Conservation (phyloP, 2,797 vertebrate genomes). For the Ibycter americanus region DNA sequence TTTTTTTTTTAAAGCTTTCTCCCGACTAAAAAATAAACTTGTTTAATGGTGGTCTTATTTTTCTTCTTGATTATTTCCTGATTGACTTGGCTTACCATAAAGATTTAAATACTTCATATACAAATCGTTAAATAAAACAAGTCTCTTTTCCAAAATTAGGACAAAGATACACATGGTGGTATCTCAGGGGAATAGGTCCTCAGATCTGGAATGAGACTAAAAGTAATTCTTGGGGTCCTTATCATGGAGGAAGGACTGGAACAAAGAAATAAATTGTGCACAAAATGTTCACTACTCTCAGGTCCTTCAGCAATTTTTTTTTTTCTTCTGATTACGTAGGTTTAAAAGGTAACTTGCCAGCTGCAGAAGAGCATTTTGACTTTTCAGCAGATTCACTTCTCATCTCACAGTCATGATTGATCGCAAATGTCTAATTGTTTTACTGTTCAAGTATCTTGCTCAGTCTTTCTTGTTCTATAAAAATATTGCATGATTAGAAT, state of each 20-base stretch:
- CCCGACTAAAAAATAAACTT: neutral
- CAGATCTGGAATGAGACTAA: neutral
- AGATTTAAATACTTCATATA: neutral
- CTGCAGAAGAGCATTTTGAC: neutral
- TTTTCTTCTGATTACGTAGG: neutral
- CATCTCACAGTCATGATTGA: neutral
- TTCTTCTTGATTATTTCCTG: neutral
- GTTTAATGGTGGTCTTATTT: neutral
- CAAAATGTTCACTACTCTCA: neutral
- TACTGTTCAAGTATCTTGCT: neutral
- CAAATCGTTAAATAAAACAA: neutral
- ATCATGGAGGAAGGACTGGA: neutral
- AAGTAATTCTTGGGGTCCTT: neutral
- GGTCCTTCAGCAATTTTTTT: neutral
- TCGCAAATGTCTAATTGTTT: neutral
- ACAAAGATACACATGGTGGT: neutral
- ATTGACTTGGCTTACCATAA: neutral
- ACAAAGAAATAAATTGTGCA: neutral
- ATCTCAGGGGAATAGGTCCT: neutral
- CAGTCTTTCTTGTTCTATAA: neutral
- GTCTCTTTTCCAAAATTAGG: neutral
- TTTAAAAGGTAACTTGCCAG: neutral
- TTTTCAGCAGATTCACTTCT: neutral
- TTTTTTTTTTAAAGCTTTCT: neutral
- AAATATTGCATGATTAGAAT: neutral